Evolutionary conservation across 2,888 invertebrate genomes (phyloP).

Genomic region (Agonopterix alstromeriana): DNA sequence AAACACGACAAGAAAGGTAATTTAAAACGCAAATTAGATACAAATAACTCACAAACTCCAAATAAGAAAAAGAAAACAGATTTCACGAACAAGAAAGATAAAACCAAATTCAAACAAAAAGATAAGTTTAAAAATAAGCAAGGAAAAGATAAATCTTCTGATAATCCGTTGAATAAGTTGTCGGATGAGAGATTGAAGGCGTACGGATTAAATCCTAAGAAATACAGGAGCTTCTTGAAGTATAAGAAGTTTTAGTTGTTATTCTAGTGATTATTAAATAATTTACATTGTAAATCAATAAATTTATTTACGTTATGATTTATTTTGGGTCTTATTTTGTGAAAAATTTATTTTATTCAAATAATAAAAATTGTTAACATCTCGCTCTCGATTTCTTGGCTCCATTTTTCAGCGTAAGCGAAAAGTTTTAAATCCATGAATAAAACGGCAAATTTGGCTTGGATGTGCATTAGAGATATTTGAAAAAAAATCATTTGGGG

Average conservation of each 20-base stretch:
- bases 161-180: slow-evolving; percentile 58
- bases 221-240: slow-evolving; percentile 86
- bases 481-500: no score
- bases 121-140: slow-evolving; percentile 32
- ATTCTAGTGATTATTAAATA: background rate
- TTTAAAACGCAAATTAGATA: slow-evolving; percentile 10
- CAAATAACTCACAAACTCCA: slow-evolving; percentile 9
- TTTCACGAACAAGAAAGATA: slow-evolving; percentile 18
- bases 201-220: slow-evolving; percentile 94
- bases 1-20: background rate
- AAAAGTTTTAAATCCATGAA: no score
- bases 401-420: no score
- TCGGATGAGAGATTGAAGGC: slow-evolving; percentile 91
- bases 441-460: no score
- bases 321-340: no score
- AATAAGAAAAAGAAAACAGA: slow-evolving; percentile 23
- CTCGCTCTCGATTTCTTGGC: no score
- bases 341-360: no score
- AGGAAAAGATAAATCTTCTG: slow-evolving; percentile 23
- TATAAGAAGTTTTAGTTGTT: slow-evolving; percentile 73
- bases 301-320: no score
- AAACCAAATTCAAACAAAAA: slow-evolving; percentile 32
- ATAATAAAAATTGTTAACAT: no score
- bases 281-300: no score
- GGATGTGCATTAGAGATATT: no score